A percentile compares a stretch with the other conserved stretches of the same genome.
Conservation (phyloP, 2,113 vertebrate species). For the Anolis sagrei region DNA sequence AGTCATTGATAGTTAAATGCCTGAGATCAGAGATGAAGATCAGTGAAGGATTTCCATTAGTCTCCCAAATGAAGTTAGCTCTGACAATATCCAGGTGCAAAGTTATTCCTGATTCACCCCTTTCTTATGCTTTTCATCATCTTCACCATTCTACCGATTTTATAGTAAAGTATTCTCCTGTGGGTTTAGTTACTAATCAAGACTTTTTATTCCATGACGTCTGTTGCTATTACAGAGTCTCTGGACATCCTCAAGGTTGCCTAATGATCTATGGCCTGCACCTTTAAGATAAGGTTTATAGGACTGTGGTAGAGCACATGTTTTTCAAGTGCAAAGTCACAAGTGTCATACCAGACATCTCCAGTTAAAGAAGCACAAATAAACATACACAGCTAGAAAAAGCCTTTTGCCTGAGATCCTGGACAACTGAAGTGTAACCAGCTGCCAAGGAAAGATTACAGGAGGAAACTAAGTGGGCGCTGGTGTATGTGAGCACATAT, state of each 20-base stretch:
- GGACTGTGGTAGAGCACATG: background rate
- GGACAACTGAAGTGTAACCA: background rate
- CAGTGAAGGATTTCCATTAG: background rate
- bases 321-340: background rate
- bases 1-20: conserved; percentile 2
- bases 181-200: background rate
- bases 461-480: background rate
- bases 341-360: background rate
- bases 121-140: background rate
- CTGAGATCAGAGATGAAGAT: background rate
- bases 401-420: background rate
- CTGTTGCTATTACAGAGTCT: background rate
- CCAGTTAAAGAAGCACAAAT: background rate
- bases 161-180: background rate
- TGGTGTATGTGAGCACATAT: background rate
- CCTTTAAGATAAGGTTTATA: background rate
- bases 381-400: background rate
- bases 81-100: background rate
- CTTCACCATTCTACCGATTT: no score
- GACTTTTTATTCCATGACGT: background rate
- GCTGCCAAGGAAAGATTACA: background rate
- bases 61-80: background rate
- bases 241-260: background rate
- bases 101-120: no score
- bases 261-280: background rate